These are phyloP conservation scores for Lepus oiostolus DNA, from an alignment of 2,797 vertebrate genomes.

Conservation along the genomic window DNA sequence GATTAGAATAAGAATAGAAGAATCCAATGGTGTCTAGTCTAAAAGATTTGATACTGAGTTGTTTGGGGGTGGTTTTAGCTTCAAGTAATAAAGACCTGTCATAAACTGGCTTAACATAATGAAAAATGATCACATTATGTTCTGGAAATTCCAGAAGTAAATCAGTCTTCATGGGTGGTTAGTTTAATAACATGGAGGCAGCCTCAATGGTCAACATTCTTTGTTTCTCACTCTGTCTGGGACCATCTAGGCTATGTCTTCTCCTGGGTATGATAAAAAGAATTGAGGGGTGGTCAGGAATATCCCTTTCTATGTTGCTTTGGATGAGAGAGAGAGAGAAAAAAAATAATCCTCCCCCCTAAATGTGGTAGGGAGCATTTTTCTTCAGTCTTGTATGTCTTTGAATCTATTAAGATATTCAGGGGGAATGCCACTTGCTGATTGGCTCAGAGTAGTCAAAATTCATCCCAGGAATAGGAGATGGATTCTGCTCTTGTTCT, in stretches of 20 bases:
- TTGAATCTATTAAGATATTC: background rate
- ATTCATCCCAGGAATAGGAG: too few relatives aligned
- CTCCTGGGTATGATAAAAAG: background rate
- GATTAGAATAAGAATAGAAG: slow-evolving; percentile 17
- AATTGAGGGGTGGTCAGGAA: background rate
- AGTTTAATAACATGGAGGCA: background rate
- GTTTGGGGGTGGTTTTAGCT: slow-evolving; percentile 21
- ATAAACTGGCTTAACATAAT: slow-evolving; percentile 26
- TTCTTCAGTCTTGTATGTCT: background rate
- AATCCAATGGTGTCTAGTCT: background rate
- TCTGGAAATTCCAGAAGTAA: background rate
- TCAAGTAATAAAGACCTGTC: slow-evolving; percentile 21
- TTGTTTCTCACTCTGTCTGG: background rate
- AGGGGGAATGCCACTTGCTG: background rate
- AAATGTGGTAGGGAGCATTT: background rate
- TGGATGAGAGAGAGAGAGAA: background rate
- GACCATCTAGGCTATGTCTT: background rate
- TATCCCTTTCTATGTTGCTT: background rate
- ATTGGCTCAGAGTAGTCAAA: too few relatives aligned
- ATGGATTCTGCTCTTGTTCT: background rate
- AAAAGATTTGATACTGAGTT: background rate
- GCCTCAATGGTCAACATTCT: background rate
- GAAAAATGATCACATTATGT: background rate
- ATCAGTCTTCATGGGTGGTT: background rate
- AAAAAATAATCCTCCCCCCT: background rate